Evolutionary conservation across 2,113 vertebrate genomes (phyloP).

Genomic region (Mixornis gularis): DNA sequence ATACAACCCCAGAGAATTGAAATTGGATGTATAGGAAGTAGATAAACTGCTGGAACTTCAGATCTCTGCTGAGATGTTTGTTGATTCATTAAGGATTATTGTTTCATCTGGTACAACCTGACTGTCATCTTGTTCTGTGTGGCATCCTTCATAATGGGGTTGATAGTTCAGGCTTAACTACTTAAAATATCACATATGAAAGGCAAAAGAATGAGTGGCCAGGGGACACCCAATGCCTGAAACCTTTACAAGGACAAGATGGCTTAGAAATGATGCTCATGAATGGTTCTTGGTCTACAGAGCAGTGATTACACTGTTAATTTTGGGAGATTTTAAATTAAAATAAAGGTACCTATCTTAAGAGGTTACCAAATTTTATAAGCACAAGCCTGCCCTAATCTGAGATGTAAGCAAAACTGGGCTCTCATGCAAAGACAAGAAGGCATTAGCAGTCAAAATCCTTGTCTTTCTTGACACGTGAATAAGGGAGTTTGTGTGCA

Average conservation of each 20-base stretch:
- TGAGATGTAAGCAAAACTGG: neutral
- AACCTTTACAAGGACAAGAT: neutral
- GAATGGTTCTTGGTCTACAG: neutral
- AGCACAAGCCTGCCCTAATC: neutral
- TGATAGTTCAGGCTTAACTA: neutral
- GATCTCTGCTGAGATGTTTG: neutral
- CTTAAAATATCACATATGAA: neutral
- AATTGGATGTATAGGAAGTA: neutral
- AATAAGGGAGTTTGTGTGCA: neutral
- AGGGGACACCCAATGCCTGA: neutral
- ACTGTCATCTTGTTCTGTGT: neutral
- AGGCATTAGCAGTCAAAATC: neutral
- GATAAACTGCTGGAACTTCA: neutral
- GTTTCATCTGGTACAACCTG: neutral
- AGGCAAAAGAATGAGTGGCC: neutral
- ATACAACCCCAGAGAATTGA: neutral
- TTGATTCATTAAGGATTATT: neutral
- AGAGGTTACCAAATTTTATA: neutral
- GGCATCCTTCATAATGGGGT: neutral
- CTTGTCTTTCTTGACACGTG: neutral
- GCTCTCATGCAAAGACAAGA: neutral
- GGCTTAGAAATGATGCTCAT: neutral
- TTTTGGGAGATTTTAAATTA: neutral
- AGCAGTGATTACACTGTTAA: neutral
- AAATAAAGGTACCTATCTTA: neutral